A percentile compares a stretch with the other conserved stretches of the same genome.
phyloP scores from a whole-genome alignment of 2,888 invertebrate species.

The Lasioglossum figueresi region DNA sequence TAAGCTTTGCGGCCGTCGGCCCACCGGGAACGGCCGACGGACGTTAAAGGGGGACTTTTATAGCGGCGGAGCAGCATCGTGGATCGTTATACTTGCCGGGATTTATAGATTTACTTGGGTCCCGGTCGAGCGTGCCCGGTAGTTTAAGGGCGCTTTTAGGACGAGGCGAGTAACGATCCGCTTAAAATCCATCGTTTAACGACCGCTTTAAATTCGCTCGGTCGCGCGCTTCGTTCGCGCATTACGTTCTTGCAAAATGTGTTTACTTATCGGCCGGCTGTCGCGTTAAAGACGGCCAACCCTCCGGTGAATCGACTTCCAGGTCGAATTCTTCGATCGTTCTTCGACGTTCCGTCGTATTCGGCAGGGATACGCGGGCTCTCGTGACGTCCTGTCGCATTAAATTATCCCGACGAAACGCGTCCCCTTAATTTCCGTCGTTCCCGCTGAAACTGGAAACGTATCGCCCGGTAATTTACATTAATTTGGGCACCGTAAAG shows the following conservation, averaged over 20 bases:
- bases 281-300: constrained; percentile 20
- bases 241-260: constrained; percentile 47
- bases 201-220: constrained; percentile 71
- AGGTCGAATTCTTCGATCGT: background rate
- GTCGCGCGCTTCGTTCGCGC: constrained; percentile 29
- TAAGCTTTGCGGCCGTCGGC: constrained; percentile 46
- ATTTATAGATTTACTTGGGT: constrained; percentile 70
- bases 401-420: constrained; percentile 11
- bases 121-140: constrained; percentile 52
- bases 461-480: constrained; percentile 15
- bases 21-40: constrained; percentile 48
- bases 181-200: constrained; percentile 71
- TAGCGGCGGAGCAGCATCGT: constrained; percentile 63
- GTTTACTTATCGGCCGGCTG: constrained; percentile 29
- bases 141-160: constrained; percentile 68
- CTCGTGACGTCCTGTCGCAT: background rate
- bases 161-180: constrained; percentile 65
- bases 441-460: background rate
- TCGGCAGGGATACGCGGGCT: background rate
- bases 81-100: constrained; percentile 72
- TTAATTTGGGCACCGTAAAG: constrained; percentile 26
- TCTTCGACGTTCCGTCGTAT: background rate
- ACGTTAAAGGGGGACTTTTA: constrained; percentile 66
- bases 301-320: no score
- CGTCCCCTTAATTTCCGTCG: constrained; percentile 14